Evolutionary conservation across 2,888 invertebrate species (phyloP).

Genomic region (Napeogenes sylphis): DNA sequence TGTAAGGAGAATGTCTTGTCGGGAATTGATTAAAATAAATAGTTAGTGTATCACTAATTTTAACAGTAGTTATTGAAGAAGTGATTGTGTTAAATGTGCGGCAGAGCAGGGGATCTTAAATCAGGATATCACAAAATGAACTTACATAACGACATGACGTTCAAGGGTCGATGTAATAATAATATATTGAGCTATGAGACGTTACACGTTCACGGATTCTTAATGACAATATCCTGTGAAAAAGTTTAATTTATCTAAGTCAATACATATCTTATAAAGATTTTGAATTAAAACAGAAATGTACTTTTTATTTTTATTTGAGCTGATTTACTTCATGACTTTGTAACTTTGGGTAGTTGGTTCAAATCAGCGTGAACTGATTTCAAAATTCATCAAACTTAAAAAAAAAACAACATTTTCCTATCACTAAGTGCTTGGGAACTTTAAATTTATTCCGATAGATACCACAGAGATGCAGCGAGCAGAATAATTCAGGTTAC

Average conservation of each 20-base stretch:
- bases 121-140: conserved; percentile 57
- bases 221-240: too few species aligned
- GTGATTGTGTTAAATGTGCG: conserved; percentile 50
- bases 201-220: too few species aligned
- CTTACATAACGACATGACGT: conserved; percentile 56
- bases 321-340: too few species aligned
- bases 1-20: background rate
- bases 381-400: conserved; percentile 5
- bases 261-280: too few species aligned
- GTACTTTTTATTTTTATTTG: too few species aligned
- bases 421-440: conserved; percentile 22
- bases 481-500: conserved; percentile 31
- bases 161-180: conserved; percentile 49
- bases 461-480: conserved; percentile 33
- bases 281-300: too few species aligned
- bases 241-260: too few species aligned
- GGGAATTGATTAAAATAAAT: background rate
- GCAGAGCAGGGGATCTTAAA: conserved; percentile 48
- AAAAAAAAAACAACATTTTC: conserved; percentile 2
- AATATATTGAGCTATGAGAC: background rate
- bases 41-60: background rate
- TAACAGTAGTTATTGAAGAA: conserved; percentile 17
- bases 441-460: conserved; percentile 34
- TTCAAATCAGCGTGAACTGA: background rate
- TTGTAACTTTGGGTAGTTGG: background rate